Evolutionary conservation across 2,888 invertebrate species (phyloP), one percentile per base, ranked within the genome.

Genomic region (Phania funesta): DNA sequence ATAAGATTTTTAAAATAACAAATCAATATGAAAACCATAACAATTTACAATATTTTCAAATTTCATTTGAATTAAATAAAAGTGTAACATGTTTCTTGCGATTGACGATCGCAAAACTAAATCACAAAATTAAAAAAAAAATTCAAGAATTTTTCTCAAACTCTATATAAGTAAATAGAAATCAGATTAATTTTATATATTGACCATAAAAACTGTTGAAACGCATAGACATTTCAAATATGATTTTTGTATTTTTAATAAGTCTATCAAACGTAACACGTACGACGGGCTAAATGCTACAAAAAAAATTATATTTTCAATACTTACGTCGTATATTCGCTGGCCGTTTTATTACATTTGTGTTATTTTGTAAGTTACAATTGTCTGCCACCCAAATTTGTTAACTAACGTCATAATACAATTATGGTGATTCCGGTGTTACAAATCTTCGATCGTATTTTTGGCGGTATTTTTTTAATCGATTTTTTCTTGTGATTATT

Each of bases 381-480:
- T 77, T 77, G 58, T 44, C 70, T 52, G 50, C 81, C 81, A 82
- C 81, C 81, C 77, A 82, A 82, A 60, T 76, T 82, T 67, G 50
- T 76, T 56, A 22, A 22, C 80, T 54, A 78, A 74, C 78, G 82
- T 82, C 82, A 82, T 78, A 74, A 70, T 70, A 78, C 82, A 70
- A 50, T 78, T 82, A 82, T 82, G 82, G 82, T 74, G 74, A 82
- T 82, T 82, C 82, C 82, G 82, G 82, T 82, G 74, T 82, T 82
- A 82, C 78, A 82, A 82, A 82, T 82, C 74, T 78, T 78, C 70
- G 70, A 82, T 54, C 74, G 65, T 78, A 64, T 74, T 50, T 74
- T 54, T 44, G 35, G 52, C 35, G 41, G 11, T 26, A 26, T 41
- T 44, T 32, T 29, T 48, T 32, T 5, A 11, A 26, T 41, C 5